Base-by-base conservation (phyloP, 2,888 invertebrate species). In the Trilocha varians region DNA sequence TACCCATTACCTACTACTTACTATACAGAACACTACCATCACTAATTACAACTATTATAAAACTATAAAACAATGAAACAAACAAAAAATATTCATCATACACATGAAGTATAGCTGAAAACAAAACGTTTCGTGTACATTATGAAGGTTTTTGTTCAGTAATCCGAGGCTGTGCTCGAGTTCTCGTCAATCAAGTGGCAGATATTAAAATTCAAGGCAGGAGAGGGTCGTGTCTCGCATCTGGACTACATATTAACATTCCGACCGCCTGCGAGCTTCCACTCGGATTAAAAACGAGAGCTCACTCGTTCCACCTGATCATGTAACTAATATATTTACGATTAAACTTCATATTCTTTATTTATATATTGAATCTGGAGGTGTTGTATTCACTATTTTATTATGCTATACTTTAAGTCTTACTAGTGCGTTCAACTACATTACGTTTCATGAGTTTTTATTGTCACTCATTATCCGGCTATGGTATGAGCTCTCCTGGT, bases 131-230 rank as follows among this genome's bases (percentile, higher is more conserved):
- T 5, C 25, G 25, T 25, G 25, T 25, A 25, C 25, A 25, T 25
- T 25, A 25, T 25, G 25, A 25, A 25, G 34, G 6, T 14, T 34
- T 8, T 34, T 34, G 15, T 34, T 8, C 34, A 8, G 41, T 41
- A 44, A 54, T 48, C 33, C 48, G 46, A 50, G 38, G 46, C 42
- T 47, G 44, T 43, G 40, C 9, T 32, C 9, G 13, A 9, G 40
- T 13, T 33, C 43, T 39, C 50, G 48, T 57, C 59, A 57, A 59
- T 57, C 57, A 56, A 47, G 34, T 33, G 32, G 39, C 41, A 48
- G 53, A 48, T 57, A 55, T 59, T 55, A 55, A 54, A 56, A 54
- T 53, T 48, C 44, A 40, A 41, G 32, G 42, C 38, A 44, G 25
- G 48, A 39, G 32, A 39, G 38, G 46, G 34, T 32, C 50, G 50